Evolutionary conservation across 2,113 vertebrate species (phyloP), one percentile per base, ranked within the genome.

Genomic region (Nothoprocta perdicaria): DNA sequence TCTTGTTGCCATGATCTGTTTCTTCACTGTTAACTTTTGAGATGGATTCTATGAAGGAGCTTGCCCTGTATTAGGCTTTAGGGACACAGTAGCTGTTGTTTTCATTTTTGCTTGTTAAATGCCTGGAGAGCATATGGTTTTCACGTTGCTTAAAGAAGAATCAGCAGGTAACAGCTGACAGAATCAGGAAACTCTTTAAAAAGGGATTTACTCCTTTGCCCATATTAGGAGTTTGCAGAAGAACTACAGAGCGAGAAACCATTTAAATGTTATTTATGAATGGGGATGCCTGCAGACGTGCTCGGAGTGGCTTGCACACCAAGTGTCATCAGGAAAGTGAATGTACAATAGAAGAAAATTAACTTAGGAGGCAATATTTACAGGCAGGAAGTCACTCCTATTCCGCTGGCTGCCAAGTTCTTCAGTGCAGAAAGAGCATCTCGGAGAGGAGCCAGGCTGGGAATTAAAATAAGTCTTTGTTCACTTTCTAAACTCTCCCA

Each of bases 381-480:
- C 80, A 60, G 77, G 57, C 50, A 83, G 81, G 67, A 62, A 81
- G 27, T 33, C 75, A 55, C 26, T 53, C 71, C 71, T 57, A 2
- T 75, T 88, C 41, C 31, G 60, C 46, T 71, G 67, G 11, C 55
- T 74, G 91, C 91, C 80, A 79, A 88, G 72, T 75, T 65, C 77
- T 75, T 68, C 52, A 21, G 23, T 26, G 67, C 62, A 75, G 12
- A 80, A 63, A 69, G 80, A 55, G 52, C 63, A 66, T 72, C 73
- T 86, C 13, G 11, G 77, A 91, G 46, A n/a, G 73, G 17, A 88
- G 88, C 80, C 93, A 95, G 80, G 35, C 16, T 52, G n/a, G 46
- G 81, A 95, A 58, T 43, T 86, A 17, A 88, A 88, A 52, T 45
- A 61, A 76, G 67, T 6, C 91, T 93, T 91, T 89, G 85, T 93